A percentile compares a stretch with the other conserved stretches of the same genome.
These are phyloP conservation scores for Monoplex corrugatus DNA, from an alignment of 2,888 invertebrate genomes.

Conservation along the genomic window DNA sequence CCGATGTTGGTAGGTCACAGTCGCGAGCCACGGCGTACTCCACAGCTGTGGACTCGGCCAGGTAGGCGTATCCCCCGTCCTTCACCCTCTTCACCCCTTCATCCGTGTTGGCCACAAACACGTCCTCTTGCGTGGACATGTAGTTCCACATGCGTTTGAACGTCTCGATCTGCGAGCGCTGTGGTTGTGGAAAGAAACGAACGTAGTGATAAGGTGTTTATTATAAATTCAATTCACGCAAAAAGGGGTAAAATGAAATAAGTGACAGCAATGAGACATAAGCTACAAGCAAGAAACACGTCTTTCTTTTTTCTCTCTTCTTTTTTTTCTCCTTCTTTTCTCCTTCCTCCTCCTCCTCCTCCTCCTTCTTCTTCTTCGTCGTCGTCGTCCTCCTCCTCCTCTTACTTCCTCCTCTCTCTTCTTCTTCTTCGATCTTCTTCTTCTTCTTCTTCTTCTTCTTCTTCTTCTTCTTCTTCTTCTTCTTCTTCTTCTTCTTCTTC, in stretches of 20 bases:
- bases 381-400: neutral
- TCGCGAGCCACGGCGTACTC: conserved; percentile 93
- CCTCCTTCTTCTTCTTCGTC: neutral
- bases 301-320: too few species aligned
- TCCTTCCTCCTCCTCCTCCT: neutral
- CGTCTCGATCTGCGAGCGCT: conserved; percentile 90
- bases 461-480: neutral
- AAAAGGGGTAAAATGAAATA: neutral
- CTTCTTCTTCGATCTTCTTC: neutral
- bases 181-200: conserved; percentile 22
- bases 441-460: neutral
- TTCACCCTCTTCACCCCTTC: conserved; percentile 93
- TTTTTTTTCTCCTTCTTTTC: too few species aligned
- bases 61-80: conserved; percentile 95
- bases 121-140: conserved; percentile 90
- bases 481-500: conserved; percentile 10
- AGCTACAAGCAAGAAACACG: too few species aligned
- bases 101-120: conserved; percentile 93
- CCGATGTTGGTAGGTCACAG: conserved; percentile 98
- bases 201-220: neutral
- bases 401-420: too few species aligned
- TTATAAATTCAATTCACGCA: neutral
- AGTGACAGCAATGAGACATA: too few species aligned
- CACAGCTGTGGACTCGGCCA: conserved; percentile 99
- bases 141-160: conserved; percentile 91